Evolutionary conservation across 2,888 invertebrate genomes (phyloP), one percentile per base, ranked within the genome.

Genomic region (Tridacna crocea): DNA sequence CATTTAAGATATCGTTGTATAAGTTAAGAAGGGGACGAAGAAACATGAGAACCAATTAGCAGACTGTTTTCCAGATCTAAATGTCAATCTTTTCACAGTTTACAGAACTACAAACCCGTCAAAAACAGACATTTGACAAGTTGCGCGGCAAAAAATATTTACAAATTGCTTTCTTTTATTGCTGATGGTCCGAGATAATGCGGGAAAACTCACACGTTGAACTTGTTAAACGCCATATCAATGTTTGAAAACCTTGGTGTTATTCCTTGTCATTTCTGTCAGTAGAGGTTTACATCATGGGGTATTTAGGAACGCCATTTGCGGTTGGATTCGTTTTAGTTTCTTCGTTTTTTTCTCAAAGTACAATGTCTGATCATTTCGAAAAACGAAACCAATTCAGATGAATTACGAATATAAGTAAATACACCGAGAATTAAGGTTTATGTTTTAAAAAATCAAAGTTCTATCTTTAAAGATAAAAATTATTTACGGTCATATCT

Each of bases 121-220:
- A 63, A 13, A 13, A 63, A 17, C 27, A 24, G 27, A 63, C 63
- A 63, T 27, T 27, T 27, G 63, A 27, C 63, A 63, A 36, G 36
- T 36, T 36, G 36, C 36, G 36, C 36, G 8, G 36, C 36, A 36
- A 36, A 36, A 36, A 36, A 36, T 36, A 36, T 36, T 36, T 36
- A 36, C 36, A 36, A 36, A 36, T 36, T 36, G 36, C 36, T 36
- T 36, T 36, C 36, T 55, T 55, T 55, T n/a, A n/a, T 55, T n/a
- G 55, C 55, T n/a, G n/a, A n/a, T 22, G 60, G 24, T 60, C 12
- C n/a, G 60, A 0, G 11, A 11, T 60, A 22, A 60, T n/a, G 19
- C 22, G 60, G 10, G 24, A 63, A 63, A 63, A 63, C 63, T 63
- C 63, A 63, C 63, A 63, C 63, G 63, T 63, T 63, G 63, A 63